Evolutionary conservation across 2,113 vertebrate genomes (phyloP), one percentile per base, ranked within the genome.

Genomic region (Chaetura pelagica): DNA sequence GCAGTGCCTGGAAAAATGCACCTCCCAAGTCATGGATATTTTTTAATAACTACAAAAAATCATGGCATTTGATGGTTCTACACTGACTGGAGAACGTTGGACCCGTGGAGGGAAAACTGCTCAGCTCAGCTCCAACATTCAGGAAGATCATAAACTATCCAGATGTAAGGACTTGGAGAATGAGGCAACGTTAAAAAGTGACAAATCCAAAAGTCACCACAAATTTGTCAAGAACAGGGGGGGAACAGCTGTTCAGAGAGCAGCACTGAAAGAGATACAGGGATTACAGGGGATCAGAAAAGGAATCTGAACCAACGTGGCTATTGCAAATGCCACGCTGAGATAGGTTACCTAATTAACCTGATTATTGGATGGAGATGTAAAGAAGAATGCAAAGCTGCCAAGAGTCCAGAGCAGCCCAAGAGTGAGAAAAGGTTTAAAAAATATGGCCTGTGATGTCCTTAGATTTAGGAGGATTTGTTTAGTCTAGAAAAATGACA

Each of bases 221-320:
- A 59, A 84, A 66, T 88, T 88, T 83, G 79, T 86, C 51, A 74
- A 68, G 90, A 94, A 61, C 0, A 22, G 2, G 72, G 38, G 44
- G 54, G 67, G 38, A 74, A 83, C 63, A 94, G 82, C 78, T 96
- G 94, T 51, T 88, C 72, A 46, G 63, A 55, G 17, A 68, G 71
- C 57, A 68, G 78, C 69, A 24, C 32, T 57, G 90, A 77, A 94
- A 93, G 67, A 32, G 82, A 94, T 88, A 75, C 0, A 2, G 67
- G 94, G 87, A 94, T 95, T 93, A 93, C 42, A 78, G 84, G 29
- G 81, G 87, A 93, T 93, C 90, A 86, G 82, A 48, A 77, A 29
- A 84, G 67, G 63, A 66, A 79, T 85, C 82, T 55, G 55, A 92
- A 86, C 63, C 51, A 30, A 86, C 22, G 2, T 2, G 22, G 75